Evolutionary conservation across 2,113 vertebrate species (phyloP).

Genomic region (Zingel zingel): DNA sequence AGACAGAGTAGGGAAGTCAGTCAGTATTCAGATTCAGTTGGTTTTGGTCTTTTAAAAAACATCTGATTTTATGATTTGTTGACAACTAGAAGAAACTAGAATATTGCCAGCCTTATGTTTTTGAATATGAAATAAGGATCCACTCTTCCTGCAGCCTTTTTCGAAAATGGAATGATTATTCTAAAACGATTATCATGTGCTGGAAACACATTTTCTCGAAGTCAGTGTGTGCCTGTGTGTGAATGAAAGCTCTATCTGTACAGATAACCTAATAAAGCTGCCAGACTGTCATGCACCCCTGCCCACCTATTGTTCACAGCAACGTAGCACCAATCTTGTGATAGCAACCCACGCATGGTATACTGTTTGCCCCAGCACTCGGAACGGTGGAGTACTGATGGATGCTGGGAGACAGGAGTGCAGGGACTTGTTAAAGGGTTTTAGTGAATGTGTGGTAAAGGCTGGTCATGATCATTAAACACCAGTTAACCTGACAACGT

Average conservation of each 20-base stretch:
- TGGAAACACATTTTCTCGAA: conserved; percentile 4
- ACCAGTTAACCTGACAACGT: conserved; percentile 43
- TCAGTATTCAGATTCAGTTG: too few species aligned
- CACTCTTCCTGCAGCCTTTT: neutral
- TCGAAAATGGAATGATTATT: neutral
- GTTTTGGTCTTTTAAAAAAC: neutral
- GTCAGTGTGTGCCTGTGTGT: neutral
- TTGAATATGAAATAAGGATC: neutral
- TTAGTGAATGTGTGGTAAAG: conserved; percentile 17
- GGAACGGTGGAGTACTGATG: neutral
- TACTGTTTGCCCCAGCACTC: neutral
- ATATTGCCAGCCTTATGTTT: neutral
- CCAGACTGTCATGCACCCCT: conserved; percentile 17
- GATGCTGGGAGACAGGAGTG: conserved; percentile 20
- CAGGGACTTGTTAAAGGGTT: neutral
- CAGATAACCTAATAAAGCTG: conserved; percentile 47
- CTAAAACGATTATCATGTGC: neutral
- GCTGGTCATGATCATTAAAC: conserved; percentile 37
- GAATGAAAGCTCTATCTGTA: conserved; percentile 29
- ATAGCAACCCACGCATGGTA: neutral
- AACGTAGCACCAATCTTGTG: neutral
- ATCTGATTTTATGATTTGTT: neutral
- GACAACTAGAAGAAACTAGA: neutral
- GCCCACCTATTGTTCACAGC: conserved; percentile 13
- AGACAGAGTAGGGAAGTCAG: neutral